Conservation (phyloP, 2,113 vertebrate genomes). For the Catagonus wagneri region DNA sequence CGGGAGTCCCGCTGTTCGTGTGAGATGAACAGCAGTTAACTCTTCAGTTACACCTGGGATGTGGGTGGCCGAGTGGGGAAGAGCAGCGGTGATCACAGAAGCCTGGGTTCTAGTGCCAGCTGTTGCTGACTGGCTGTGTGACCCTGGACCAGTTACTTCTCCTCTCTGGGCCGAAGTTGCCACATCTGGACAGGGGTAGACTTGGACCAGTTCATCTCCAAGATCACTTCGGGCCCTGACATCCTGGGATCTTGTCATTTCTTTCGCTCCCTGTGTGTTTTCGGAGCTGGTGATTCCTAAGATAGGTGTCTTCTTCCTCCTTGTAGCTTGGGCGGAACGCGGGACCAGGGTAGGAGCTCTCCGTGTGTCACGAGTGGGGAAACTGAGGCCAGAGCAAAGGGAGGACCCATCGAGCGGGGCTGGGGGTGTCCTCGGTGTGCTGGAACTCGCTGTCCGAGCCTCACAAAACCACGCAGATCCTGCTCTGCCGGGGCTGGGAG, state of each 20-base stretch:
- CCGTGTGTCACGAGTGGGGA: neutral
- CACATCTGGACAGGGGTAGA: neutral
- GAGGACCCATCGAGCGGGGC: neutral
- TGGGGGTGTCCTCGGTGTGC: neutral
- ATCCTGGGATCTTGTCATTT: neutral
- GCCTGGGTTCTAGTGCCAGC: neutral
- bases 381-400: neutral
- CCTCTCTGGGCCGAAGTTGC: neutral
- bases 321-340: neutral
- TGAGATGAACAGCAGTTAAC: neutral
- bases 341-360: neutral
- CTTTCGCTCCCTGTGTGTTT: conserved; percentile 12
- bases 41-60: neutral
- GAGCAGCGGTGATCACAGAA: neutral
- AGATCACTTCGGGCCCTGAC: neutral
- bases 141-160: neutral
- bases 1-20: fast-evolving
- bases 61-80: neutral
- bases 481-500: neutral
- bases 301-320: neutral
- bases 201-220: neutral
- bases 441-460: neutral
- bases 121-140: neutral
- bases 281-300: neutral
- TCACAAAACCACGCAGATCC: neutral